Base-by-base conservation (phyloP, 2,797 vertebrate genomes). In the Anas georgica region DNA sequence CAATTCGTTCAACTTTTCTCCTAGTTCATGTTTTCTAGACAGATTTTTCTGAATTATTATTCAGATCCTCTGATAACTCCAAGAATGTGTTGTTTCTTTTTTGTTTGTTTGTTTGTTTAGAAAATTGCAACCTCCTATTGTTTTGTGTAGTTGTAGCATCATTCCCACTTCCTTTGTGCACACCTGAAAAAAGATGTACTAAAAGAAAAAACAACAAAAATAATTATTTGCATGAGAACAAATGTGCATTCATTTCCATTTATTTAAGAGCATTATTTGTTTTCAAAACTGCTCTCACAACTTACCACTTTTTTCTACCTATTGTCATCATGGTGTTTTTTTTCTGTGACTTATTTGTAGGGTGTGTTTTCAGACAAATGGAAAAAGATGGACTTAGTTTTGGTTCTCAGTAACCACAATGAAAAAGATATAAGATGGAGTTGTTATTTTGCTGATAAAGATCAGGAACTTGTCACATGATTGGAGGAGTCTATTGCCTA, bases 401-500 rank as follows among this genome's bases (percentile, higher is more conserved):
- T 80, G 20, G 33, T 69, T 90, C 39, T 45, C 10, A 25, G 10
- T 75, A 91, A n/a, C 15, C 66, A 23, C 17, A 10, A 4, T 29
- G 16, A 56, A 63, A 93, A 91, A 93, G 56, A 23, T 70, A 33
- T 4, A 80, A 35, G 21, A 26, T 54, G 21, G 50, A 83, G 13
- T n/a, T 66, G 26, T 37, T 83, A 3, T 35, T 88, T 69, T 68
- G 31, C 52, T 64, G 45, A n/a, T 64, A 8, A 54, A 83, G 48
- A 75, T 72, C 26, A 77, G 50, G 58, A 83, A 58, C 0, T 0
- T 58, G 11, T 67, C 80, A 45, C 10, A 1, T 1, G 1, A 59
- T 88, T 21, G 14, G 37, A 72, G 41, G 23, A 62, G 8, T 28
- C 67, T 85, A 22, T 74, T 7, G 1, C 31, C 25, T 25, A 17